Evolutionary conservation across 2,113 vertebrate species (phyloP).

Genomic region (Amblyopsis rosae): DNA sequence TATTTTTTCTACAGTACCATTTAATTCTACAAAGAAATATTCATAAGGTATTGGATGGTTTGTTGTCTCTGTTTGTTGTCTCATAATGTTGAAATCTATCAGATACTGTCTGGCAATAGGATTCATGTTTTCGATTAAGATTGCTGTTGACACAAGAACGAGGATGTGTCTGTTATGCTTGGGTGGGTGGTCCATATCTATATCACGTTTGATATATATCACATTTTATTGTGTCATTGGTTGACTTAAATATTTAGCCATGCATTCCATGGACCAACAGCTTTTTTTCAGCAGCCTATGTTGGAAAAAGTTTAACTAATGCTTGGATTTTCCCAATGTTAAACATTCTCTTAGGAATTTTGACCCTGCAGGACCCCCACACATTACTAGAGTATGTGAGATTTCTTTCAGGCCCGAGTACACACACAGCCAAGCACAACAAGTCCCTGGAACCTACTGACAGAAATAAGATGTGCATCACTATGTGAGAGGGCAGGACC

Average conservation of each 20-base stretch:
- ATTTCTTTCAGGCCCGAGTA: constrained; percentile 31
- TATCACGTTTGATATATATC: neutral
- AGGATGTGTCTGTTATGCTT: constrained; percentile 13
- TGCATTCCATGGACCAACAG: constrained; percentile 8
- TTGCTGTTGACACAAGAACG: constrained; percentile 31
- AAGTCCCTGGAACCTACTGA: constrained; percentile 33
- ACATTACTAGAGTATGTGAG: neutral
- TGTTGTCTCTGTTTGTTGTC: constrained; percentile 13
- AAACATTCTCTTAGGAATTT: constrained; percentile 35
- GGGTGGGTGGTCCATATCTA: constrained; percentile 31
- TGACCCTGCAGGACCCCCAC: constrained; percentile 28
- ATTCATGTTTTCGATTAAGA: constrained; percentile 17
- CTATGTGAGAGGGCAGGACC: constrained; percentile 51
- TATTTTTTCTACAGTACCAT: neutral
- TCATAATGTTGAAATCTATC: constrained; percentile 12
- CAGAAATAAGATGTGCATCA: constrained; percentile 56
- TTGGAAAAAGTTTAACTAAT: constrained; percentile 30
- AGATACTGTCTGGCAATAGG: constrained; percentile 12
- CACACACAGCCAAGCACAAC: constrained; percentile 50
- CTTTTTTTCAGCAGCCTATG: constrained; percentile 5
- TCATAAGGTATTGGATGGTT: constrained; percentile 22
- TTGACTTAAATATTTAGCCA: constrained; percentile 9
- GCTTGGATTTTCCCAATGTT: constrained; percentile 41
- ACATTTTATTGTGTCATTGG: constrained; percentile 6
- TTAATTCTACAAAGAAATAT: constrained; percentile 1